Evolutionary conservation across 2,797 vertebrate genomes (phyloP).

Genomic region (Melanotaenia trifasciata): DNA sequence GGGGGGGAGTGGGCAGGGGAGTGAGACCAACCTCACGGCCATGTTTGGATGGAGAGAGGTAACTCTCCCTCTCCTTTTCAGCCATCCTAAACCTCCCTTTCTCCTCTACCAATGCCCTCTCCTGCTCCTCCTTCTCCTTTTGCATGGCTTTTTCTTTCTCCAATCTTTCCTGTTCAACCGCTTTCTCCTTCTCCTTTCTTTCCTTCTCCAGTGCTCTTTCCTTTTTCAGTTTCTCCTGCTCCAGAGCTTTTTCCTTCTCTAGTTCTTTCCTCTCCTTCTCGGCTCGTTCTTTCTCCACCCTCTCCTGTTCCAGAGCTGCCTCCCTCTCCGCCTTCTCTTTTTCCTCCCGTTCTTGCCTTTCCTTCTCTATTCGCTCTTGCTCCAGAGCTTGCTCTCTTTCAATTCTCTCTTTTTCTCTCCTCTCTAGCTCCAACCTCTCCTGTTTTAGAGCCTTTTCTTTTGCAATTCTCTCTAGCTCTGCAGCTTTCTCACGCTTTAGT

Average conservation of each 20-base stretch:
- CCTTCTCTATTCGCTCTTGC: conserved; percentile 47
- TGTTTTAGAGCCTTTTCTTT: conserved; percentile 46
- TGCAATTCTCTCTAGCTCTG: conserved; percentile 37
- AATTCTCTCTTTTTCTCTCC: conserved; percentile 44
- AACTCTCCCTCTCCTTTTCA: conserved; percentile 74
- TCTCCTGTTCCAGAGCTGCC: conserved; percentile 56
- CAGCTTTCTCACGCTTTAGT: conserved; percentile 39
- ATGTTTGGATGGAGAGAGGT: conserved; percentile 75
- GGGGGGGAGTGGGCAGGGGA: conserved; percentile 59
- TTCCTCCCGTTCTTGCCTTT: conserved; percentile 48
- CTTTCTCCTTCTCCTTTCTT: conserved; percentile 43
- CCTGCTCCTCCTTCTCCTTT: conserved; percentile 44
- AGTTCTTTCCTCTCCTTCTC: conserved; percentile 58
- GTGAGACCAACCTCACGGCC: conserved; percentile 71
- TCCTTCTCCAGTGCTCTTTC: conserved; percentile 49
- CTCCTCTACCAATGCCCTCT: conserved; percentile 49
- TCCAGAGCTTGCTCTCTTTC: conserved; percentile 48
- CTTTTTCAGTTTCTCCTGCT: conserved; percentile 50
- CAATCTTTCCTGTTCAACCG: conserved; percentile 43
- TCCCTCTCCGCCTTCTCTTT: conserved; percentile 36
- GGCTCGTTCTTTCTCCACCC: conserved; percentile 36
- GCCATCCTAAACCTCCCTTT: conserved; percentile 57
- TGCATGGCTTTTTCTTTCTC: conserved; percentile 62
- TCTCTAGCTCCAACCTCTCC: conserved; percentile 49
- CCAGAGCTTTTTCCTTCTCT: conserved; percentile 48